A percentile compares a stretch with the other conserved stretches of the same genome.
These are phyloP conservation scores for Dicycla oo DNA, from an alignment of 2,888 invertebrate species.

Conservation along the genomic window DNA sequence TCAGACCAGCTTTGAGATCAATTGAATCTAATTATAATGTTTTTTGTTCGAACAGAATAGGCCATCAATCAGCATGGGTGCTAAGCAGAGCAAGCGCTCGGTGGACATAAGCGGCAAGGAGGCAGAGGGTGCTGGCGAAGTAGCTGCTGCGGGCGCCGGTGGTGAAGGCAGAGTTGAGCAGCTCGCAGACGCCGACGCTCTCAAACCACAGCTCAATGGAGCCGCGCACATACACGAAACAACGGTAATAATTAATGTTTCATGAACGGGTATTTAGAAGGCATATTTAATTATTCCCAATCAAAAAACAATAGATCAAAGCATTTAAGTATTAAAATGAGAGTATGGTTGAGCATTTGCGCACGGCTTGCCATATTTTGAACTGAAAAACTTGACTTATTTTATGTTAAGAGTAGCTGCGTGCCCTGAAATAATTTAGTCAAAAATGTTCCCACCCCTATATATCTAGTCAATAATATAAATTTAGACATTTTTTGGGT, in stretches of 20 bases:
- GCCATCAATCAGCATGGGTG: constrained; percentile 92
- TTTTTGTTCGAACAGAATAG: constrained; percentile 65
- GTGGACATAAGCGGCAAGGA: constrained; percentile 95
- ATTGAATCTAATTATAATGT: background rate
- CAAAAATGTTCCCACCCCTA: background rate
- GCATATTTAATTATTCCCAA: background rate
- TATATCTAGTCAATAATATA: background rate
- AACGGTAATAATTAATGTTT: constrained; percentile 86
- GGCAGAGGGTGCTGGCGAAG: constrained; percentile 91
- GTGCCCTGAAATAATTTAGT: background rate
- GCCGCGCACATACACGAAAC: constrained; percentile 91
- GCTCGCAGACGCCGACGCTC: constrained; percentile 93
- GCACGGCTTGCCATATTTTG: background rate
- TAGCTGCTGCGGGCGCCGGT: constrained; percentile 90
- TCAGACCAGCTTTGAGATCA: background rate
- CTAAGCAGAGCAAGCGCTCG: constrained; percentile 96
- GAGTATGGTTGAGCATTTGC: background rate
- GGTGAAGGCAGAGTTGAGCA: constrained; percentile 94
- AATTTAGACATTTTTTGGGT: background rate
- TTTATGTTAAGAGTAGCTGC: background rate
- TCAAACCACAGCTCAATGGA: constrained; percentile 94
- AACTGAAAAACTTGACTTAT: constrained; percentile 7
- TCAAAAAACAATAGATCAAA: background rate
- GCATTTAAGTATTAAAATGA: background rate
- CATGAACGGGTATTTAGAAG: background rate